phyloP scores from a whole-genome alignment of 2,888 invertebrate genomes.

The Microctonus hyperodae region DNA sequence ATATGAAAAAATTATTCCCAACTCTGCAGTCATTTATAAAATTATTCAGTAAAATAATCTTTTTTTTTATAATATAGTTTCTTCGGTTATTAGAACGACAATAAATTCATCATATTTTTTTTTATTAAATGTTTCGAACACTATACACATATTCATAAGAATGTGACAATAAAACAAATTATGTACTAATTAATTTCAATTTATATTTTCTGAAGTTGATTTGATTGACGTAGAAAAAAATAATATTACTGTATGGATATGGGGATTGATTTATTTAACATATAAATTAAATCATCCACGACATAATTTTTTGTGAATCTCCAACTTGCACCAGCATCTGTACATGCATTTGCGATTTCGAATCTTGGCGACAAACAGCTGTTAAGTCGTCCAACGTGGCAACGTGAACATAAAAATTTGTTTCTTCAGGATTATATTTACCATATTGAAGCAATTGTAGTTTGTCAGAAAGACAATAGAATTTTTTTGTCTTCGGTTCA shows the following conservation, averaged over 20 bases:
- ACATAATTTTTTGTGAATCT: not conserved
- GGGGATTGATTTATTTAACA: not conserved
- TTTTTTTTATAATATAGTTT: too few relatives aligned
- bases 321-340: not conserved
- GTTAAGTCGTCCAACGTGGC: constrained; percentile 42
- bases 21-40: too few relatives aligned
- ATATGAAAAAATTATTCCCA: too few relatives aligned
- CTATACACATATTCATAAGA: too few relatives aligned
- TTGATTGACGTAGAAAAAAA: too few relatives aligned
- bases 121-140: not conserved
- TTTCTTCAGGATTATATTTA: constrained; percentile 38
- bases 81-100: too few relatives aligned
- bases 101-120: not conserved
- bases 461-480: constrained; percentile 56
- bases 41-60: too few relatives aligned
- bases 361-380: constrained; percentile 31
- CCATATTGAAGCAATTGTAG: constrained; percentile 50
- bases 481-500: constrained; percentile 43
- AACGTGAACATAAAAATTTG: constrained; percentile 47
- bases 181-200: not conserved
- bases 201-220: not conserved
- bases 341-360: not conserved
- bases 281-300: not conserved
- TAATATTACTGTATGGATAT: not conserved
- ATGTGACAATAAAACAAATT: not conserved